Percentiles rank a stretch among this genome's conserved stretches.
Evolutionary conservation across 2,888 invertebrate genomes (phyloP).

Genomic region (Acrobasis consociella): DNA sequence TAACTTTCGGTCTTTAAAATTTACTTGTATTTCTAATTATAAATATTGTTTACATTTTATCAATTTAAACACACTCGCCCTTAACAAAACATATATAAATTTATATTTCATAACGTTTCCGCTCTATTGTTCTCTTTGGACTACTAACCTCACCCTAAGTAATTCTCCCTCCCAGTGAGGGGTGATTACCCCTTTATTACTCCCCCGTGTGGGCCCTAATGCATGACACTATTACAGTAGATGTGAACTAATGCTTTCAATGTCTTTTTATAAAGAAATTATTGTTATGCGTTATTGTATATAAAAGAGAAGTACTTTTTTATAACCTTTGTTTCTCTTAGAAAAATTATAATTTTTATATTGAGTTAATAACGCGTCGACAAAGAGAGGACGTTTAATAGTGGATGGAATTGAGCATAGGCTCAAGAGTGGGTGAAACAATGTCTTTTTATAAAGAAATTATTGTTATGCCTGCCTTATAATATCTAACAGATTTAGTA

Average conservation of each 20-base stretch:
- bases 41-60: no score
- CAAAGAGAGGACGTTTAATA: no score
- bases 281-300: slow-evolving; percentile 38
- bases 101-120: neutral
- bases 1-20: no score
- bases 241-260: slow-evolving; percentile 63
- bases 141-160: slow-evolving; percentile 50
- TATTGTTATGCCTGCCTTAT: slow-evolving; percentile 46
- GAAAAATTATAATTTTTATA: no score
- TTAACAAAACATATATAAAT: neutral
- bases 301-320: neutral
- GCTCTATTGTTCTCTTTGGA: slow-evolving; percentile 28
- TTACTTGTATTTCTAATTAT: no score
- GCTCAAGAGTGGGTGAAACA: no score
- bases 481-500: no score
- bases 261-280: slow-evolving; percentile 58
- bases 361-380: no score
- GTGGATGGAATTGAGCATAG: no score
- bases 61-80: no score
- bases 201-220: slow-evolving; percentile 68
- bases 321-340: no score
- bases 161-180: slow-evolving; percentile 60
- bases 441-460: slow-evolving; percentile 59
- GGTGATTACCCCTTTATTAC: slow-evolving; percentile 79
- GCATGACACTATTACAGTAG: slow-evolving; percentile 74